phyloP scores from a whole-genome alignment of 2,797 vertebrate species.

The Galago senegalensis region DNA sequence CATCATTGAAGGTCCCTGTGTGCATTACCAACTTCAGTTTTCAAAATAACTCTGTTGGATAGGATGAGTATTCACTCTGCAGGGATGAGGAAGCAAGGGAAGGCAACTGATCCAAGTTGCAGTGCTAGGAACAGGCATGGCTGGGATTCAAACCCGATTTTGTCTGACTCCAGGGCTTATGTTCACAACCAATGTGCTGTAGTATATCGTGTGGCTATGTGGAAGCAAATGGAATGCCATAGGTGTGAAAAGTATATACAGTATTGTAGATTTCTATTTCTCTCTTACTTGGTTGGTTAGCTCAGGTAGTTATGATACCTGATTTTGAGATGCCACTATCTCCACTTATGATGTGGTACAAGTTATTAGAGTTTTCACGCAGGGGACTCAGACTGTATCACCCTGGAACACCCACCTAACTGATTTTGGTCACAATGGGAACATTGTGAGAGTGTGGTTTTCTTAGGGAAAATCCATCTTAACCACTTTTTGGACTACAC shows the following conservation, averaged over 20 bases:
- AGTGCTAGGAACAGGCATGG: not conserved
- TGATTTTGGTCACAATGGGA: not conserved
- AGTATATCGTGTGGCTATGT: not conserved
- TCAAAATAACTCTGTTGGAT: not conserved
- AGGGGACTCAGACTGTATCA: not conserved
- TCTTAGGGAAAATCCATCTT: not conserved
- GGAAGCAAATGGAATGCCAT: not conserved
- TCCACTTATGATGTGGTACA: not conserved
- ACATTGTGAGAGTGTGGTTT: not conserved
- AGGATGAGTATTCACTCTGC: not conserved
- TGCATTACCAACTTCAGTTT: not conserved
- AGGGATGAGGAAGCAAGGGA: not conserved
- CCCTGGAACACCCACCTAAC: not conserved
- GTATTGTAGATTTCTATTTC: not conserved
- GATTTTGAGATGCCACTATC: not conserved
- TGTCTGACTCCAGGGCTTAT: slow-evolving; percentile 28
- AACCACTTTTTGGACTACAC: not conserved
- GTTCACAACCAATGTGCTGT: not conserved
- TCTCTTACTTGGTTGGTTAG: not conserved
- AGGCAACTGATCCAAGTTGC: not conserved
- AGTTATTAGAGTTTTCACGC: not conserved
- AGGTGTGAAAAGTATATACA: not conserved
- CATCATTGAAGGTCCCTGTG: not conserved
- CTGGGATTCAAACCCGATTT: slow-evolving; percentile 13
- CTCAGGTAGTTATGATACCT: not conserved